These are phyloP conservation scores for Saimiri boliviensis DNA, from an alignment of 2,113 vertebrate species.

Conservation along the genomic window DNA sequence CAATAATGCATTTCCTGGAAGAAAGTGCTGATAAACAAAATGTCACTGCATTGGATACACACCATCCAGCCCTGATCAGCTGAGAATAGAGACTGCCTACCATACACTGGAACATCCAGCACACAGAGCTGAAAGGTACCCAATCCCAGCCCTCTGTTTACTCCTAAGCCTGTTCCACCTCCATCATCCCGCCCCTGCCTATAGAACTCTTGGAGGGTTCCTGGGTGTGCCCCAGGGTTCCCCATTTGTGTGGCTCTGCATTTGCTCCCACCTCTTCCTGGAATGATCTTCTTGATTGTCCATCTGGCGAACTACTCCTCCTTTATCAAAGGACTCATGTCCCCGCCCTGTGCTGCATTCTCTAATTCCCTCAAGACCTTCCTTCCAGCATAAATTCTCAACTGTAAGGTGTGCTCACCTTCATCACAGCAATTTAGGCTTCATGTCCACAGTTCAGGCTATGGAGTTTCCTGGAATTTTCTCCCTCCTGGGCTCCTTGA, in stretches of 20 bases:
- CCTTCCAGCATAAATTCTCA: background rate
- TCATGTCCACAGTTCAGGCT: background rate
- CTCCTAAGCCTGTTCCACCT: background rate
- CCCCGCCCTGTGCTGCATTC: background rate
- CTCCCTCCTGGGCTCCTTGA: background rate
- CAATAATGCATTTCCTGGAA: background rate
- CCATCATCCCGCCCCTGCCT: background rate
- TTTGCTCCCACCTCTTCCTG: background rate
- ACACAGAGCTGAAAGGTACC: fast-evolving
- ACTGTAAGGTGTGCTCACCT: background rate
- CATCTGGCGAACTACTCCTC: no score
- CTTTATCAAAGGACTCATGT: background rate
- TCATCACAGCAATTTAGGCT: background rate
- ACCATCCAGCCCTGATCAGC: background rate
- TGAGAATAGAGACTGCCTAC: background rate
- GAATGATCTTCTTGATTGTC: background rate
- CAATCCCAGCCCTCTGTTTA: background rate
- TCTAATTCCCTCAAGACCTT: background rate
- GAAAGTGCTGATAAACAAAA: background rate
- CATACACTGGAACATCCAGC: background rate
- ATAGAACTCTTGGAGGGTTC: background rate
- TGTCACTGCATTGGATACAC: background rate
- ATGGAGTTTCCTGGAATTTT: background rate
- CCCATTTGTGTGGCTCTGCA: background rate
- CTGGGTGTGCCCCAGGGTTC: background rate